Evolutionary conservation across 2,113 vertebrate genomes (phyloP).

Genomic region (Kryptolebias marmoratus): DNA sequence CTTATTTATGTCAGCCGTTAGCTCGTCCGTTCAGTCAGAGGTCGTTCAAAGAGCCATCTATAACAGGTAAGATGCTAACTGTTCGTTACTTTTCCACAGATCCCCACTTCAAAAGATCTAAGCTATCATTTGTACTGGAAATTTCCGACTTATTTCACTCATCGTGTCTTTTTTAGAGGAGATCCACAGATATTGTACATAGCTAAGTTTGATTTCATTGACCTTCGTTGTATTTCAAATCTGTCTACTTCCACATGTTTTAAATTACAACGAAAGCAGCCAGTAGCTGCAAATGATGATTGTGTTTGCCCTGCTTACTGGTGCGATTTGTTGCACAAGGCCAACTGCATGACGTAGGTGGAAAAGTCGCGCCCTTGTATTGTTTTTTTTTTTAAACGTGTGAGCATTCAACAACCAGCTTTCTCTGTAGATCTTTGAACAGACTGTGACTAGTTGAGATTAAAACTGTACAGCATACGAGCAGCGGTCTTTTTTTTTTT

Average conservation of each 20-base stretch:
- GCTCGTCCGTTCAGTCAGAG: too few species aligned
- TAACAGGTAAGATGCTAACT: too few species aligned
- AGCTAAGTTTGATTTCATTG: constrained; percentile 25
- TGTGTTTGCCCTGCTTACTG: constrained; percentile 26
- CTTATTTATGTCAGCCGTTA: too few species aligned
- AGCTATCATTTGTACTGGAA: not conserved
- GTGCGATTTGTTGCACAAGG: constrained; percentile 23
- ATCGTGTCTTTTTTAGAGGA: constrained; percentile 26
- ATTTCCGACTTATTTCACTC: not conserved
- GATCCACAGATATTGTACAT: constrained; percentile 51
- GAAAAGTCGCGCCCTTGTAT: constrained; percentile 28
- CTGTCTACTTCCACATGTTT: constrained; percentile 7
- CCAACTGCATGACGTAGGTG: constrained; percentile 48
- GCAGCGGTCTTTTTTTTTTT: constrained; percentile 36
- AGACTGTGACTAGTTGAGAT: constrained; percentile 71
- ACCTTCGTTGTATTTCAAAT: constrained; percentile 40
- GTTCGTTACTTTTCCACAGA: too few species aligned
- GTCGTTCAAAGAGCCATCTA: too few species aligned
- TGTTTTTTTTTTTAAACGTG: constrained; percentile 9
- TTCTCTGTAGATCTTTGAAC: constrained; percentile 37
- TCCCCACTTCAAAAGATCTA: not conserved
- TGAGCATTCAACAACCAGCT: constrained; percentile 48
- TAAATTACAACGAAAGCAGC: constrained; percentile 14
- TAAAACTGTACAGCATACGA: constrained; percentile 45
- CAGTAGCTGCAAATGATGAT: constrained; percentile 11